phyloP scores from a whole-genome alignment of 2,797 vertebrate species.

The Alca torda region DNA sequence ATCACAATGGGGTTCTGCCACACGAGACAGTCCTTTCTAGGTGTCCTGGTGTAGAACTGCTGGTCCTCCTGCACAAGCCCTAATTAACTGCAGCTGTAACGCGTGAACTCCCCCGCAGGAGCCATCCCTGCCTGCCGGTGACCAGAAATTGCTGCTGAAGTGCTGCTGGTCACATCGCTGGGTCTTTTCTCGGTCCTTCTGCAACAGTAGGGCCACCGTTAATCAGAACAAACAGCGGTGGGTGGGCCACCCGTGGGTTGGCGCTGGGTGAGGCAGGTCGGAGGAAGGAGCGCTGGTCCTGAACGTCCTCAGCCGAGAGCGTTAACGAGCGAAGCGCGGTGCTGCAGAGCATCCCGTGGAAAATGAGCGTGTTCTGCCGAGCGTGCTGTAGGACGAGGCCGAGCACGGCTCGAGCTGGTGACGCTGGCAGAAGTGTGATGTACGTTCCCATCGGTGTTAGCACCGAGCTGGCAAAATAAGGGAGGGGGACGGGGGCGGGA shows the following conservation, averaged over 20 bases:
- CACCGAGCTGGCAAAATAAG: background rate
- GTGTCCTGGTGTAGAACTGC: background rate
- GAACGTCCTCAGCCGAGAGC: background rate
- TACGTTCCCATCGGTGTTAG: background rate
- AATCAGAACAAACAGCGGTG: background rate
- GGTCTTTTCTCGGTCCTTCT: background rate
- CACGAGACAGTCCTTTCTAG: background rate
- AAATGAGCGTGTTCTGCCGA: background rate
- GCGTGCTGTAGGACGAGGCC: background rate
- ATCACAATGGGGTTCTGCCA: background rate
- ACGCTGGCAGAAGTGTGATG: background rate
- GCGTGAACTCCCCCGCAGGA: background rate
- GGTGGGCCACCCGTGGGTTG: accelerated
- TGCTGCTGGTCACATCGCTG: background rate
- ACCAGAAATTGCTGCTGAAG: background rate
- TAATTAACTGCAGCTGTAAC: too few species aligned
- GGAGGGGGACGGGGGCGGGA: background rate
- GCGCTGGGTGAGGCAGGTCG: background rate
- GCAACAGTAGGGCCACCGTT: background rate
- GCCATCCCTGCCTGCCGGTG: background rate
- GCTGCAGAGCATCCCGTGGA: background rate
- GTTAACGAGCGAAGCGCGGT: background rate
- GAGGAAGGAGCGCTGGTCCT: background rate
- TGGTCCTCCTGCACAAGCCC: background rate
- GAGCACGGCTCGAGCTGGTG: background rate